phyloP scores from a whole-genome alignment of 2,797 vertebrate genomes.

The Geotrypetes seraphini region DNA sequence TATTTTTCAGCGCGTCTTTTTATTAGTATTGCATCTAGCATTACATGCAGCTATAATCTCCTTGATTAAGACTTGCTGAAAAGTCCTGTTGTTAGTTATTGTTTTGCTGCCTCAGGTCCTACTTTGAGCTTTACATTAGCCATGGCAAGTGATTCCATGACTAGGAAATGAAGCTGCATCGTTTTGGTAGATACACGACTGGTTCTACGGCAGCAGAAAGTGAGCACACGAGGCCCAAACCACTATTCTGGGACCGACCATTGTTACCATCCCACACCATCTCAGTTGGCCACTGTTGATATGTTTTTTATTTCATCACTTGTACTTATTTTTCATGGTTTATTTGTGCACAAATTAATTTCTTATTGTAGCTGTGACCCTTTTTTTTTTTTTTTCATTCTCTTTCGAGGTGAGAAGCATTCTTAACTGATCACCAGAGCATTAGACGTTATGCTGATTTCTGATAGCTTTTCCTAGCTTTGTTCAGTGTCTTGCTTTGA shows the following conservation, averaged over 20 bases:
- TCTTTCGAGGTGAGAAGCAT: too few species aligned
- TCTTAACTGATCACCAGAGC: constrained; percentile 35
- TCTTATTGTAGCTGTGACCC: too few species aligned
- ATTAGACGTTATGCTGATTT: too few species aligned
- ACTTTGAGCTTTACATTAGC: constrained; percentile 34
- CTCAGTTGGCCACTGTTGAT: too few species aligned
- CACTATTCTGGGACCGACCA: constrained; percentile 32
- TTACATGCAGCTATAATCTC: constrained; percentile 73
- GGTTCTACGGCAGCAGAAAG: constrained; percentile 23
- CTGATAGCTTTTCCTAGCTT: constrained; percentile 28
- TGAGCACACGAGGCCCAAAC: too few species aligned
- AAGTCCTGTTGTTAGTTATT: constrained; percentile 68
- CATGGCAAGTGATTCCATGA: constrained; percentile 23
- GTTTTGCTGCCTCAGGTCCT: constrained; percentile 50
- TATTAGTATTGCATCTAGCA: constrained; percentile 69
- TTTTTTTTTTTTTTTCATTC: too few species aligned
- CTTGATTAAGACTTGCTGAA: constrained; percentile 80
- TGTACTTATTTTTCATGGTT: too few species aligned
- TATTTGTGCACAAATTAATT: too few species aligned
- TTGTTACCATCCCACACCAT: constrained; percentile 8
- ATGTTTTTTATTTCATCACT: too few species aligned
- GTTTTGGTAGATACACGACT: constrained; percentile 22
- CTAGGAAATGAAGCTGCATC: constrained; percentile 29
- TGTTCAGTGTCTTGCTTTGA: constrained; percentile 27
- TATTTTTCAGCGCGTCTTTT: constrained; percentile 61